A percentile compares a stretch with the other conserved stretches of the same genome.
These are phyloP conservation scores for Scopus umbretta DNA, from an alignment of 2,113 vertebrate species.

Conservation along the genomic window DNA sequence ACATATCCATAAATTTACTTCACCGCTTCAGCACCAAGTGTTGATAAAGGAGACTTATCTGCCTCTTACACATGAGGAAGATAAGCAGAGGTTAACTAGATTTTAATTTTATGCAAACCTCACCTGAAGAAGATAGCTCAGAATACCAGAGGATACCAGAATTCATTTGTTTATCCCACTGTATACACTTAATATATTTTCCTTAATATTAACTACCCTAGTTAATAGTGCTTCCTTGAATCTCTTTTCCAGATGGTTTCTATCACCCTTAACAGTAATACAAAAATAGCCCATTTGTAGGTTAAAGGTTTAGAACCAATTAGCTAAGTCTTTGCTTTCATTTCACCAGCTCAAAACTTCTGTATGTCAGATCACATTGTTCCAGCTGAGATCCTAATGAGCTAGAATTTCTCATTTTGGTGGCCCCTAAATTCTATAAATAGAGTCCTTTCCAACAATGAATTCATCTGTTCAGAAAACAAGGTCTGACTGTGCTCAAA, in stretches of 20 bases:
- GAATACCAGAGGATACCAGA: neutral
- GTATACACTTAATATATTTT: neutral
- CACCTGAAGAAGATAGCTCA: neutral
- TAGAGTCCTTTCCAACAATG: slow-evolving; percentile 53
- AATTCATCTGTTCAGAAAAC: slow-evolving; percentile 49
- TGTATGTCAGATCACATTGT: neutral
- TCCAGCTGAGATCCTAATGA: slow-evolving; percentile 17
- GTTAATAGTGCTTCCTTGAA: neutral
- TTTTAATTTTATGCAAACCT: neutral
- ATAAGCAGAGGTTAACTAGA: neutral
- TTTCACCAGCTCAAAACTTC: slow-evolving; percentile 6
- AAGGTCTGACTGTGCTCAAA: slow-evolving; percentile 30
- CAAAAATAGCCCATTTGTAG: neutral
- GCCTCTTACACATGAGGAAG: neutral
- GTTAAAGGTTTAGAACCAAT: neutral
- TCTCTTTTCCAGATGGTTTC: neutral
- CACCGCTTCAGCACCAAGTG: neutral
- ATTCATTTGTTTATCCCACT: neutral
- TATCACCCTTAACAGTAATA: neutral
- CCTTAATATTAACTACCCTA: neutral
- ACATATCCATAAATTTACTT: neutral
- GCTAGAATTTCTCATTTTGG: slow-evolving; percentile 25
- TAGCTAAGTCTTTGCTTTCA: neutral
- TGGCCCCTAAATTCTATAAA: slow-evolving; percentile 72
- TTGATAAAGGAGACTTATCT: neutral